Percentiles rank a stretch among this genome's conserved stretches.
Evolutionary conservation across 2,888 invertebrate genomes (phyloP).

Genomic region (Smittia sp.): DNA sequence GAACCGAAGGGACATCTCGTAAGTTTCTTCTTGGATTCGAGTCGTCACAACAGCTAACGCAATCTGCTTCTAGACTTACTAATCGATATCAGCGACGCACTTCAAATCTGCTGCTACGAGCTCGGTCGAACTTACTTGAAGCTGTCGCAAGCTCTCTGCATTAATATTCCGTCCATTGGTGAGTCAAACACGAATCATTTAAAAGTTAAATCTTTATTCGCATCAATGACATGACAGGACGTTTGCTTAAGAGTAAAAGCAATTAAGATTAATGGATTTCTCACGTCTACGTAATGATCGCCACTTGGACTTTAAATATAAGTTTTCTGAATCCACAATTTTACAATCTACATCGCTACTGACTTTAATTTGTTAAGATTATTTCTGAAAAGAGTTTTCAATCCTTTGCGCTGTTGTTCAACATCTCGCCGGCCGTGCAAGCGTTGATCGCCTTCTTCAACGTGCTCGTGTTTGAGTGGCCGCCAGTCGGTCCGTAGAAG

Average conservation of each 20-base stretch:
- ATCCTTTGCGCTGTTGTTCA: not conserved
- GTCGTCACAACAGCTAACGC: conserved; percentile 34
- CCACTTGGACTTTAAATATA: not conserved
- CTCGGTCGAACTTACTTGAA: conserved; percentile 89
- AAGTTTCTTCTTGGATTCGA: conserved; percentile 55
- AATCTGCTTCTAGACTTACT: conserved; percentile 68
- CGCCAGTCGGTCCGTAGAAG: conserved; percentile 82
- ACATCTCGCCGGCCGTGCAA: not conserved
- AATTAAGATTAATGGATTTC: not conserved
- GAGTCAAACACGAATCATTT: conserved; percentile 55
- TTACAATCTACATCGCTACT: not conserved
- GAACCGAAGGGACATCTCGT: conserved; percentile 93
- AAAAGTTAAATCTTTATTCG: conserved; percentile 1
- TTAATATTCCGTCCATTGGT: conserved; percentile 86
- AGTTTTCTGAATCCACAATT: not conserved
- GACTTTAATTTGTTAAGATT: not conserved
- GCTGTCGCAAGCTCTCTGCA: conserved; percentile 82
- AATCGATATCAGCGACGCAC: conserved; percentile 96
- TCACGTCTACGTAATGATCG: no score
- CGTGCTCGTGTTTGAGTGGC: conserved; percentile 45
- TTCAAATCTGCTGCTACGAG: conserved; percentile 94
- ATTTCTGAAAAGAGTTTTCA: not conserved
- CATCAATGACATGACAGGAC: not conserved
- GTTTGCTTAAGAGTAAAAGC: not conserved
- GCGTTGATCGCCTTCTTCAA: conserved; percentile 22